phyloP scores from a whole-genome alignment of 2,113 vertebrate genomes.

The Callaeas wilsoni region DNA sequence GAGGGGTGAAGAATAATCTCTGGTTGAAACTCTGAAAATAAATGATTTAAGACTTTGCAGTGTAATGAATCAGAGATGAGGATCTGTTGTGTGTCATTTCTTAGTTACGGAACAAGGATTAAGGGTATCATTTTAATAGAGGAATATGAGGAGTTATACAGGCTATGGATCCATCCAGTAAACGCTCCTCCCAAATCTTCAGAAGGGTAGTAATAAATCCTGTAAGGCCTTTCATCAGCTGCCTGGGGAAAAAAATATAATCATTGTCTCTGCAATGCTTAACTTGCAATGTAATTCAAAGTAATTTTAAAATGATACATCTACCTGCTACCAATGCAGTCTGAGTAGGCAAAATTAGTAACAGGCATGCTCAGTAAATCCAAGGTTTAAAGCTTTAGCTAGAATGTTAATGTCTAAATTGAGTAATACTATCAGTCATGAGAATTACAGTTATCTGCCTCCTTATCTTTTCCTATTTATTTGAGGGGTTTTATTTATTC shows the following conservation, averaged over 20 bases:
- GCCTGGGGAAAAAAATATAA: neutral
- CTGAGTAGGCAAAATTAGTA: slow-evolving; percentile 40
- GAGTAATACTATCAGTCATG: slow-evolving; percentile 10
- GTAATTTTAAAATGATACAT: slow-evolving; percentile 22
- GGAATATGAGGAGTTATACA: neutral
- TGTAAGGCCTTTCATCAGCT: neutral
- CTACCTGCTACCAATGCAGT: slow-evolving; percentile 22
- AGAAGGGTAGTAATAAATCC: slow-evolving; percentile 18
- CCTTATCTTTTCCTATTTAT: slow-evolving; percentile 42
- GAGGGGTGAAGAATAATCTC: neutral
- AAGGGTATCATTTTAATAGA: neutral
- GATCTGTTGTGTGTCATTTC: neutral
- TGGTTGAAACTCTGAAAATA: neutral
- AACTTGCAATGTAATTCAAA: slow-evolving; percentile 15
- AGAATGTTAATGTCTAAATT: slow-evolving; percentile 17
- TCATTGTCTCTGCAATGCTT: neutral
- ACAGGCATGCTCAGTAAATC: slow-evolving; percentile 18
- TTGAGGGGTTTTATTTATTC: slow-evolving; percentile 19
- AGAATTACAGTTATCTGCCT: slow-evolving; percentile 28
- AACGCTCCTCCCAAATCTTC: slow-evolving; percentile 38
- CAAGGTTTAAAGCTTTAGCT: slow-evolving; percentile 20
- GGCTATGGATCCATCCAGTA: neutral
- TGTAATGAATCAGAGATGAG: neutral
- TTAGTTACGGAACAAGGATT: neutral
- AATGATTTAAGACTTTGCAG: neutral